These are phyloP conservation scores for Drosophila setifemur DNA, from an alignment of 1,140 invertebrate species.

Conservation along the genomic window DNA sequence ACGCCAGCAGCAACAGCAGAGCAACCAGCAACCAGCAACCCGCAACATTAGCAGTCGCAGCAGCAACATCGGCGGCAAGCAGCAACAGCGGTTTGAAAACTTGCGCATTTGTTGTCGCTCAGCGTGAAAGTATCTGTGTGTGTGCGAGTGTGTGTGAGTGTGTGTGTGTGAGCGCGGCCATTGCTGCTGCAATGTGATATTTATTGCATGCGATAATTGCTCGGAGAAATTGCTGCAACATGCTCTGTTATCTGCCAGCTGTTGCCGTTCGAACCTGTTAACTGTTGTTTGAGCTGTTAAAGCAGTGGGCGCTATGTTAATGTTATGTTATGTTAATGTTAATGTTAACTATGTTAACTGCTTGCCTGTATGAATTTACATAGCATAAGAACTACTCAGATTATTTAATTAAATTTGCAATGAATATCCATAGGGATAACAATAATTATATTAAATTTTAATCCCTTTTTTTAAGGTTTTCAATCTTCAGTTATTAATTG, in stretches of 20 bases:
- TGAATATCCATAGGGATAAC: too few species aligned
- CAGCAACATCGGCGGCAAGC: slow-evolving; percentile 16
- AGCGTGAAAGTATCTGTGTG: slow-evolving; percentile 17
- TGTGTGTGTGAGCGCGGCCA: slow-evolving; percentile 28
- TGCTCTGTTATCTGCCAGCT: slow-evolving; percentile 19
- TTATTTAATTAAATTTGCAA: too few species aligned
- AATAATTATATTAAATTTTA: background rate
- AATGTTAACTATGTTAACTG: background rate
- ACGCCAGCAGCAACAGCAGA: slow-evolving; percentile 12
- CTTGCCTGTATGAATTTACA: too few species aligned
- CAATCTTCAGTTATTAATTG: background rate
- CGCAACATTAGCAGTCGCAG: background rate
- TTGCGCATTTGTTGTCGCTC: slow-evolving; percentile 37
- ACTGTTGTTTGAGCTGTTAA: slow-evolving; percentile 36
- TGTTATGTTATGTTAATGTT: background rate
- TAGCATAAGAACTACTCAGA: too few species aligned
- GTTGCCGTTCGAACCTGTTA: slow-evolving; percentile 45
- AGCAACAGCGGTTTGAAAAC: slow-evolving; percentile 36
- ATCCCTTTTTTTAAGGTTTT: background rate
- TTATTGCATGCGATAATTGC: slow-evolving; percentile 63
- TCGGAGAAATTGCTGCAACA: background rate
- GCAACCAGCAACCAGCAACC: slow-evolving; percentile 10
- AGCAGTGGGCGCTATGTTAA: slow-evolving; percentile 2
- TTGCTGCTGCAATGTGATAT: slow-evolving; percentile 22
- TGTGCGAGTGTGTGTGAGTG: background rate